Conservation (phyloP, 1,140 invertebrate genomes). For the Aphelinus certus region DNA sequence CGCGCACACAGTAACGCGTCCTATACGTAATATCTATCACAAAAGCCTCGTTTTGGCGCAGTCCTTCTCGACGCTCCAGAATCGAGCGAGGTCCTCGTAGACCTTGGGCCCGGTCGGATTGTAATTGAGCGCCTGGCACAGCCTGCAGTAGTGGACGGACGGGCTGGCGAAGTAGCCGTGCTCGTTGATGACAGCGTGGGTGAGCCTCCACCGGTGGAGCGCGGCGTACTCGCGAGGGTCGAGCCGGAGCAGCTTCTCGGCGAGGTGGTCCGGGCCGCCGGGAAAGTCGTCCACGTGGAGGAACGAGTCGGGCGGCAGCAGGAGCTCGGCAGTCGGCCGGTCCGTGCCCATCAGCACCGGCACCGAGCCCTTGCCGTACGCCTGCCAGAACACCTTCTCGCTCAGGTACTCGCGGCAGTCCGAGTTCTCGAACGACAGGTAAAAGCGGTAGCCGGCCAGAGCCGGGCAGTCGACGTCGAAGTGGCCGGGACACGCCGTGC, state of each 20-base stretch:
- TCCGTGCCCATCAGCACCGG: slow-evolving; percentile 76
- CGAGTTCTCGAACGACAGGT: slow-evolving; percentile 80
- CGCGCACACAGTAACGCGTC: too few species aligned
- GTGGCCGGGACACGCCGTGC: slow-evolving; percentile 68
- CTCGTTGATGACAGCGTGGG: slow-evolving; percentile 76
- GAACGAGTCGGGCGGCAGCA: slow-evolving; percentile 74
- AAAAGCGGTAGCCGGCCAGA: slow-evolving; percentile 75
- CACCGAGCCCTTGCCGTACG: slow-evolving; percentile 71
- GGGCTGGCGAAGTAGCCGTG: slow-evolving; percentile 75
- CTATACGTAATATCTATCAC: too few species aligned
- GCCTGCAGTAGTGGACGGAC: slow-evolving; percentile 81
- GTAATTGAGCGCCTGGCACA: slow-evolving; percentile 81
- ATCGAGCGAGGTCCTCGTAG: slow-evolving; percentile 64
- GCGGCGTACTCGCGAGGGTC: slow-evolving; percentile 68
- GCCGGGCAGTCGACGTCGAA: slow-evolving; percentile 68
- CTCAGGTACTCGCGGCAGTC: slow-evolving; percentile 77
- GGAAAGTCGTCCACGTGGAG: slow-evolving; percentile 80
- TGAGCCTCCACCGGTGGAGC: slow-evolving; percentile 77
- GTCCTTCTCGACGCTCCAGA: slow-evolving; percentile 63
- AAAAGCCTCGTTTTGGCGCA: slow-evolving; percentile 47
- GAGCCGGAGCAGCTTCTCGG: slow-evolving; percentile 70
- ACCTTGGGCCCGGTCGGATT: slow-evolving; percentile 65
- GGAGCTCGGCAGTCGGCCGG: slow-evolving; percentile 62
- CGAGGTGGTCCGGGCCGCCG: slow-evolving; percentile 68
- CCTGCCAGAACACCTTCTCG: slow-evolving; percentile 77